phyloP scores from a whole-genome alignment of 2,888 invertebrate species.

The Eurytoma adleriae region DNA sequence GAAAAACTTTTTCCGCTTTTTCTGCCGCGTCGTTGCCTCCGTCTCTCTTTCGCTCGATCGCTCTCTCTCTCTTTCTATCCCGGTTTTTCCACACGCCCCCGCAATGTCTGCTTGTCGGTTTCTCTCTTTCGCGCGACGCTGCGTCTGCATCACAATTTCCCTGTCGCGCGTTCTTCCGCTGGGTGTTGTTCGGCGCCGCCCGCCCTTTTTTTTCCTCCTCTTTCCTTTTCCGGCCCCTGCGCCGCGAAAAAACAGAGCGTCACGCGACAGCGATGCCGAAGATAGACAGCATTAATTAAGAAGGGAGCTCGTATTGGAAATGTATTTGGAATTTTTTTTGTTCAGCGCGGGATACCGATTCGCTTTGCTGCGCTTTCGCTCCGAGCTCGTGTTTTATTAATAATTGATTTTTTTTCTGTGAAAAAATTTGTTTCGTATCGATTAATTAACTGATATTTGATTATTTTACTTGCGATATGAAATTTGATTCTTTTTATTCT shows the following conservation, averaged over 20 bases:
- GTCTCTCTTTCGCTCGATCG: not conserved
- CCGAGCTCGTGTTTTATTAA: too few species aligned
- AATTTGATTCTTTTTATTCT: too few species aligned
- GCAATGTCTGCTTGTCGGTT: slow-evolving; percentile 33
- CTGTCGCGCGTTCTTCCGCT: not conserved
- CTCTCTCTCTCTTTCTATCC: not conserved
- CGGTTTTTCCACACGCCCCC: not conserved
- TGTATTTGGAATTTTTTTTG: slow-evolving; percentile 3
- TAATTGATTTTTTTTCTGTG: too few species aligned
- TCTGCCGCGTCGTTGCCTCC: not conserved
- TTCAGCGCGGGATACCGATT: too few species aligned
- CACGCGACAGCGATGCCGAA: not conserved
- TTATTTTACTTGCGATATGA: too few species aligned
- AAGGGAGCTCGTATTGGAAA: slow-evolving; percentile 31
- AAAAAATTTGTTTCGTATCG: too few species aligned
- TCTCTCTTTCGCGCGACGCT: slow-evolving; percentile 31
- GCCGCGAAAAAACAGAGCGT: slow-evolving; percentile 12
- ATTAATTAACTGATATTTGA: too few species aligned
- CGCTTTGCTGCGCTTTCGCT: too few species aligned
- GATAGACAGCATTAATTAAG: slow-evolving; percentile 51
- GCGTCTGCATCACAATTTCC: slow-evolving; percentile 41
- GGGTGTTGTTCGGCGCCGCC: too few species aligned
- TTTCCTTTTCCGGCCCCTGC: not conserved
- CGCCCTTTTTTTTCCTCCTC: not conserved
- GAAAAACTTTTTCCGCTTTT: not conserved